A percentile compares a stretch with the other conserved stretches of the same genome.
These are phyloP conservation scores for Diadegma fenestrale DNA, from an alignment of 2,888 invertebrate species.

Conservation along the genomic window DNA sequence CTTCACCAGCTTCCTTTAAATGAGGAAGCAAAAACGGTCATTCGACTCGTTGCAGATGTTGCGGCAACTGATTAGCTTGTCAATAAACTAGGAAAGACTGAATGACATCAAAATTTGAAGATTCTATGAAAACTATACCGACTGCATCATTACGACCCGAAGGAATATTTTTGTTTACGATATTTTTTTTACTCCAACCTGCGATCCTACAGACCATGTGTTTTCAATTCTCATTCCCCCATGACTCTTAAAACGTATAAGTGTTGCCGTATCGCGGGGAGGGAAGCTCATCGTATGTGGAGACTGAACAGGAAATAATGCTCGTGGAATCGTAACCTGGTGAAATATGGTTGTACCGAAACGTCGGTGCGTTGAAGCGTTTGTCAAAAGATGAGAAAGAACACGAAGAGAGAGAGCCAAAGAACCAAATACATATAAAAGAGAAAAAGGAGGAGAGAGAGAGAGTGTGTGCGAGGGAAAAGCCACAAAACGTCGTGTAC, in stretches of 20 bases:
- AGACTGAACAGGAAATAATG: slow-evolving; percentile 7
- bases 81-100: background rate
- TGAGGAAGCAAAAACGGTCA: too few relatives aligned
- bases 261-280: background rate
- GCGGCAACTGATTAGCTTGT: too few relatives aligned
- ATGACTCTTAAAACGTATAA: background rate
- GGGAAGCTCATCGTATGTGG: background rate
- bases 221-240: background rate
- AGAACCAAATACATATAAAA: background rate
- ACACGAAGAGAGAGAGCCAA: background rate
- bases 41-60: too few relatives aligned
- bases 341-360: slow-evolving; percentile 15
- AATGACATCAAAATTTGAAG: background rate
- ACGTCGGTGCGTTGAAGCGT: slow-evolving; percentile 43
- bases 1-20: too few relatives aligned
- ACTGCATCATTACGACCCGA: background rate
- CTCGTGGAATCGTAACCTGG: background rate
- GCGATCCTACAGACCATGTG: background rate
- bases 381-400: slow-evolving; percentile 30
- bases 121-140: background rate
- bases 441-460: background rate
- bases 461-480: background rate
- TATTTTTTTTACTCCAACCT: background rate
- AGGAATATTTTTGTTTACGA: background rate
- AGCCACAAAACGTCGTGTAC: slow-evolving; percentile 28